A percentile compares a stretch with the other conserved stretches of the same genome.
These are phyloP conservation scores for Chlorodrepanis virens DNA, from an alignment of 2,113 vertebrate species.

Conservation along the genomic window DNA sequence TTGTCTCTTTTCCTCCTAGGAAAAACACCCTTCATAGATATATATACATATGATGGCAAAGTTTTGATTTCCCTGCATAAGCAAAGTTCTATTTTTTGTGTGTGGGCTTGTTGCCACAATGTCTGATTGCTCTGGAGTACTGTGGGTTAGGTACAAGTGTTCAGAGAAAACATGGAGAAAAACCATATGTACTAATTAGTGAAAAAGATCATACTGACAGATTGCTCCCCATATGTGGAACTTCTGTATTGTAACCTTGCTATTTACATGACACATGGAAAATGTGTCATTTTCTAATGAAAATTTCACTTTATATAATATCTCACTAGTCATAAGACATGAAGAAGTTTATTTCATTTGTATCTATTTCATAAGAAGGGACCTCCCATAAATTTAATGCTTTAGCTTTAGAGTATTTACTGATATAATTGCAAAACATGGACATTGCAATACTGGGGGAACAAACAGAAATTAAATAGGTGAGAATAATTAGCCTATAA, in stretches of 20 bases:
- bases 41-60: background rate
- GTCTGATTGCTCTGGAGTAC: slow-evolving; percentile 36
- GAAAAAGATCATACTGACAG: slow-evolving; percentile 52
- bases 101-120: slow-evolving; percentile 4
- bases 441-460: background rate
- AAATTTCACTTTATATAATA: background rate
- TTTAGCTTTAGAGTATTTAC: background rate
- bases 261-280: slow-evolving; percentile 21
- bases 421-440: background rate
- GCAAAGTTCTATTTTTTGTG: background rate
- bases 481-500: background rate
- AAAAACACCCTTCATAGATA: background rate
- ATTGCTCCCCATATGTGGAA: slow-evolving; percentile 46
- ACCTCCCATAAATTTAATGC: background rate
- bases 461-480: background rate
- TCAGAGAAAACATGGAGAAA: slow-evolving; percentile 36
- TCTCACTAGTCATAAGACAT: background rate
- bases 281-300: slow-evolving; percentile 26
- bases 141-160: slow-evolving; percentile 37
- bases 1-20: background rate
- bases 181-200: slow-evolving; percentile 54
- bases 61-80: background rate
- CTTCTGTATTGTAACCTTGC: background rate
- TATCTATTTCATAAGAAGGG: background rate
- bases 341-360: background rate